Evolutionary conservation across 2,888 invertebrate genomes (phyloP).

Genomic region (Cantharis nigra): DNA sequence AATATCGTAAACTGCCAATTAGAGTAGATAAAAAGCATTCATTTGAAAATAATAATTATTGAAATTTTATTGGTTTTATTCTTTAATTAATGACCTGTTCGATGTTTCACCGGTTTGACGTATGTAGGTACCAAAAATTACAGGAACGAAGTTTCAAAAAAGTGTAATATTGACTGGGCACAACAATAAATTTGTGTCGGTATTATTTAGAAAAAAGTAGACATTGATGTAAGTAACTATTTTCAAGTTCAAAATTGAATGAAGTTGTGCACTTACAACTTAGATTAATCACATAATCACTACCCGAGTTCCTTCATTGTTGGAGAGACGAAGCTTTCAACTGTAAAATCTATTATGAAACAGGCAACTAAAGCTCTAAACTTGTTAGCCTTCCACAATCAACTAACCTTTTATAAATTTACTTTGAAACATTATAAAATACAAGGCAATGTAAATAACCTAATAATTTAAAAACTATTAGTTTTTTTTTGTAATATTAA

Average conservation of each 20-base stretch:
- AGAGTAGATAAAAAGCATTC: neutral
- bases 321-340: conserved; percentile 4
- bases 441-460: neutral
- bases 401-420: conserved; percentile 1
- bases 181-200: neutral
- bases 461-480: neutral
- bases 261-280: conserved; percentile 2
- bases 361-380: conserved; percentile 4
- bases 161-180: neutral
- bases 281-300: conserved; percentile 5
- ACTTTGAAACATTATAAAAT: neutral
- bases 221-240: neutral
- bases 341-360: conserved; percentile 4
- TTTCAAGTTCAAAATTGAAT: neutral
- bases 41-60: neutral
- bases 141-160: neutral
- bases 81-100: neutral
- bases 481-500: neutral
- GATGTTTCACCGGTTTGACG: neutral
- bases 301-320: neutral
- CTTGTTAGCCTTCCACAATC: conserved; percentile 1
- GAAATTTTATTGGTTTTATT: neutral
- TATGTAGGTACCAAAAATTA: neutral
- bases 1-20: neutral
- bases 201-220: neutral